Conservation (phyloP, 2,113 vertebrate species). For the Dasyprocta punctata region DNA sequence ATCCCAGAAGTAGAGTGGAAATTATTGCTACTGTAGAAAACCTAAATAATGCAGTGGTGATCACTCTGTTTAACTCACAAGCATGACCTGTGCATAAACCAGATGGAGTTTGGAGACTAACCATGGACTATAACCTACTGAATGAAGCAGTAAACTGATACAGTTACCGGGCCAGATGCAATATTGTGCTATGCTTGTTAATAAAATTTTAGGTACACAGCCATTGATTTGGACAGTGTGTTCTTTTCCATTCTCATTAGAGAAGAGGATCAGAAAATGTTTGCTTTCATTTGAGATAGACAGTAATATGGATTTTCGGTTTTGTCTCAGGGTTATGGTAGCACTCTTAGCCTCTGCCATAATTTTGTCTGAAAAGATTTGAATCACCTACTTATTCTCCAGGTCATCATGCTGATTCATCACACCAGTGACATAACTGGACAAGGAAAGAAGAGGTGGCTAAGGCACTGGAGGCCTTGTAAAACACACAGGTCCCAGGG, state of each 20-base stretch:
- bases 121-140: background rate
- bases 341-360: background rate
- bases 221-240: background rate
- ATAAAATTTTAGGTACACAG: background rate
- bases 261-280: background rate
- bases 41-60: background rate
- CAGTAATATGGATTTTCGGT: background rate
- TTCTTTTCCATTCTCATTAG: background rate
- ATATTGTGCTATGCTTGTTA: background rate
- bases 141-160: background rate
- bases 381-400: background rate
- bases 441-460: background rate
- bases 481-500: background rate
- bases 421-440: background rate
- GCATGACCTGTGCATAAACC: background rate
- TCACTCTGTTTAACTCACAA: background rate
- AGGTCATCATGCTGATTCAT: background rate
- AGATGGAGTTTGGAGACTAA: background rate
- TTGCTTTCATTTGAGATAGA: background rate
- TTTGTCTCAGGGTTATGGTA: background rate
- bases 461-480: background rate
- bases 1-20: background rate
- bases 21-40: background rate
- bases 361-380: background rate
- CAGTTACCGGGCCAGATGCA: background rate